phyloP scores from a whole-genome alignment of 2,113 vertebrate genomes.

The Pristiophorus japonicus region DNA sequence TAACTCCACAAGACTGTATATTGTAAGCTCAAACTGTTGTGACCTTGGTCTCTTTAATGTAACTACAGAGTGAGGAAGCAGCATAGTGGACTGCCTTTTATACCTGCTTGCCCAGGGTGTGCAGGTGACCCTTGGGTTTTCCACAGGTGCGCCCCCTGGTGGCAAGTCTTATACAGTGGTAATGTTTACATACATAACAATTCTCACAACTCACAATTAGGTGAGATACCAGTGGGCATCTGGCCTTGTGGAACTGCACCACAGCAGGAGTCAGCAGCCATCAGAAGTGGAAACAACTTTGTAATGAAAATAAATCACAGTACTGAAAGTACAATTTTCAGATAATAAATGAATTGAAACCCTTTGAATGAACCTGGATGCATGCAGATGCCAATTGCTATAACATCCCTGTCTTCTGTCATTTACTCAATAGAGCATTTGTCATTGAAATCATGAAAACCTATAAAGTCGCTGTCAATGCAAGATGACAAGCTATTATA shows the following conservation, averaged over 20 bases:
- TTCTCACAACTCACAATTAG: too few species aligned
- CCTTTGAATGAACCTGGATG: not conserved
- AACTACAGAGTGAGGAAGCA: too few species aligned
- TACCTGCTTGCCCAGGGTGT: too few species aligned
- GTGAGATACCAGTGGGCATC: not conserved
- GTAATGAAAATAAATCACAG: not conserved
- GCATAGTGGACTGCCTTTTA: too few species aligned
- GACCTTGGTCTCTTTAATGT: too few species aligned
- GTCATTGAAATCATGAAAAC: not conserved
- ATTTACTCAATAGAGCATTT: not conserved
- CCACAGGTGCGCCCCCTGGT: too few species aligned
- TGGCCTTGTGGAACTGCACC: not conserved
- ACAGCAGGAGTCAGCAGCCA: not conserved
- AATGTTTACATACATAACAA: too few species aligned
- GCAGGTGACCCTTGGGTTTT: too few species aligned
- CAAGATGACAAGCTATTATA: not conserved
- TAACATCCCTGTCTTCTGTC: not conserved
- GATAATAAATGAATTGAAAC: not conserved
- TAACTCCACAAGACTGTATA: too few species aligned
- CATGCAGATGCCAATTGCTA: not conserved
- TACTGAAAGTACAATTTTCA: not conserved
- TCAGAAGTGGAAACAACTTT: not conserved
- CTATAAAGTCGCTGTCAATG: not conserved
- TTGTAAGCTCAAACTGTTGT: too few species aligned
- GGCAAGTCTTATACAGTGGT: too few species aligned